Conservation (phyloP, 37 sponge, comb jelly and placozoan genomes). For the Lycopodina hypogea region DNA sequence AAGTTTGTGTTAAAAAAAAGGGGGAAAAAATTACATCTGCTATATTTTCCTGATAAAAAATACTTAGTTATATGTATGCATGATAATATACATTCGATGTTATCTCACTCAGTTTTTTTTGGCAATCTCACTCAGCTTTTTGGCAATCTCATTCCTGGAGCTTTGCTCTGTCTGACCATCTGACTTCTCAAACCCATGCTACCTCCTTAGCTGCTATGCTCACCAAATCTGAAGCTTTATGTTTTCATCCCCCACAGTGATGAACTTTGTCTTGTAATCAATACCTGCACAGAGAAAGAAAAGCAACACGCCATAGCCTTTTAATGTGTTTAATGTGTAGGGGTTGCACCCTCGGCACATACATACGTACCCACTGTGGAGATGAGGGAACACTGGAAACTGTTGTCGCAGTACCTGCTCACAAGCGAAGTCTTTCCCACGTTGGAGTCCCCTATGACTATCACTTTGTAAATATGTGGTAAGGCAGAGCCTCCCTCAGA, state of each 20-base stretch:
- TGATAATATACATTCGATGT: no score
- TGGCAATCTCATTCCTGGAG: no score
- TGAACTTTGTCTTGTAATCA: constrained; percentile 65
- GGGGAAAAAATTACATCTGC: background rate
- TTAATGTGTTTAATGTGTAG: no score
- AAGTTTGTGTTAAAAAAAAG: no score
- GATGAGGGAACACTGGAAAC: constrained; percentile 47
- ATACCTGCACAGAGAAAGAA: constrained; percentile 52
- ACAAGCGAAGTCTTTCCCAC: constrained; percentile 78
- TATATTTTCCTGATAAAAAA: background rate
- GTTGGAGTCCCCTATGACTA: constrained; percentile 71
- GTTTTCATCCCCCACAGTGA: constrained; percentile 47
- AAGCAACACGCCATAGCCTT: background rate
- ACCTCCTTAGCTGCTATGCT: constrained; percentile 9
- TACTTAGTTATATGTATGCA: background rate
- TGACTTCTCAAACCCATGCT: no score
- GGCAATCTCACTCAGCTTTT: no score
- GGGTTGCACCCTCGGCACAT: no score
- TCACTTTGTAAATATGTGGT: constrained; percentile 40
- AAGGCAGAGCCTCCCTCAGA: background rate
- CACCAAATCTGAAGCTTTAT: constrained; percentile 76
- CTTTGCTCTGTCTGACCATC: no score
- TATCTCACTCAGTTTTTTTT: no score
- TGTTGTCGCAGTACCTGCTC: constrained; percentile 48
- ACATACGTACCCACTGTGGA: constrained; percentile 70